Evolutionary conservation across 2,797 vertebrate species (phyloP).

Genomic region (Argyrosomus regius): DNA sequence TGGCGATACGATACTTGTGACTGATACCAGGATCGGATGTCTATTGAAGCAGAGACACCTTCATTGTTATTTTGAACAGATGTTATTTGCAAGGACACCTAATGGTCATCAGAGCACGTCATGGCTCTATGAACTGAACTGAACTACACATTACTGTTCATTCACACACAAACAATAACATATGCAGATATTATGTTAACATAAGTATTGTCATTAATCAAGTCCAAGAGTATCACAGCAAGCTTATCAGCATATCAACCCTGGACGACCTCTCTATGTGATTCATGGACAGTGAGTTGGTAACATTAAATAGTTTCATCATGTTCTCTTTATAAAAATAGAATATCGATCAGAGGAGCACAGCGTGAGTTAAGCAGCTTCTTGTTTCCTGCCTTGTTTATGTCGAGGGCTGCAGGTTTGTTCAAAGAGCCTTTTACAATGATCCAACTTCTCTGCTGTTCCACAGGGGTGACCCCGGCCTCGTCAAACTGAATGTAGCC

Average conservation of each 20-base stretch:
- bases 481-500: slow-evolving; percentile 88
- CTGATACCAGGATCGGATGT: slow-evolving; percentile 56
- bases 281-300: background rate
- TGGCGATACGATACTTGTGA: slow-evolving; percentile 51
- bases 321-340: slow-evolving; percentile 18
- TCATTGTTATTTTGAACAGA: slow-evolving; percentile 46
- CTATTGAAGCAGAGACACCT: slow-evolving; percentile 34
- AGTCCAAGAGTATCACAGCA: background rate
- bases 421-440: slow-evolving; percentile 24
- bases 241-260: slow-evolving; percentile 32
- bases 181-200: background rate
- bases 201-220: slow-evolving; percentile 15
- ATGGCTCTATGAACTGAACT: background rate
- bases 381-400: slow-evolving; percentile 2
- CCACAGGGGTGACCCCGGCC: slow-evolving; percentile 85
- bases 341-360: slow-evolving; percentile 24
- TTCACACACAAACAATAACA: background rate
- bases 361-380: background rate
- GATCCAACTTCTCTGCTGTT: slow-evolving; percentile 45
- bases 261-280: slow-evolving; percentile 11
- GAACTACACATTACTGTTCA: background rate
- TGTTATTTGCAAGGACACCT: slow-evolving; percentile 37
- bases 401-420: slow-evolving; percentile 11
- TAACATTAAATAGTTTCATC: slow-evolving; percentile 22
- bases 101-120: slow-evolving; percentile 19